These are phyloP conservation scores for Schizothorax lantsangensis DNA, from an alignment of 2,797 vertebrate species.

Conservation along the genomic window DNA sequence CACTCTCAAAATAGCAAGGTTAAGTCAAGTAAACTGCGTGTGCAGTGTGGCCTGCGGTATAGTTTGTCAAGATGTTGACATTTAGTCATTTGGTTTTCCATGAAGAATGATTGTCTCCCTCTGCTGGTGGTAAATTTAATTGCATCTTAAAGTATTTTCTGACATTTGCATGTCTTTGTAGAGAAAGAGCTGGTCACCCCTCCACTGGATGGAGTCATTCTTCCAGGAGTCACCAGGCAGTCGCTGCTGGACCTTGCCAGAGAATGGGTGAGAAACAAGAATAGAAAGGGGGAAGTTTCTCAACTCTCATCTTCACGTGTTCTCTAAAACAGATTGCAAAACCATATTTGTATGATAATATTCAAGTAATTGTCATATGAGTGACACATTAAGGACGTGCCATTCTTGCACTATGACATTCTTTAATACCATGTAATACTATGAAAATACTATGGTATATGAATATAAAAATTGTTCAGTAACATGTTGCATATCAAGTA, in stretches of 20 bases:
- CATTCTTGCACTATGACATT: not conserved
- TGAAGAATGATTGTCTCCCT: conserved; percentile 2
- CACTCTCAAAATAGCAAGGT: not conserved
- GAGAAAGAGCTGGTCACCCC: conserved; percentile 87
- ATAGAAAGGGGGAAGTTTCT: not conserved
- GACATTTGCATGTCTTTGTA: conserved; percentile 63
- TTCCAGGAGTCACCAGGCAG: conserved; percentile 88
- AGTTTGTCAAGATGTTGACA: not conserved
- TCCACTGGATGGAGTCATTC: conserved; percentile 87
- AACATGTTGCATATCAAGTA: not conserved
- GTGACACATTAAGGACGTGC: not conserved
- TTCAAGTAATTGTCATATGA: not conserved
- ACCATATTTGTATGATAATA: not conserved
- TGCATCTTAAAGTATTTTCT: not conserved
- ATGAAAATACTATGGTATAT: not conserved
- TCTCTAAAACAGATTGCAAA: not conserved
- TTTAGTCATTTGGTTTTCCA: not conserved
- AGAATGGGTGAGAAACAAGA: conserved; percentile 79
- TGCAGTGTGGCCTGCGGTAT: not conserved
- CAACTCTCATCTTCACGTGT: not conserved
- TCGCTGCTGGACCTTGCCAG: conserved; percentile 88
- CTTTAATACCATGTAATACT: not conserved
- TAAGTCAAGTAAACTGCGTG: not conserved
- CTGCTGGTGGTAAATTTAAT: not conserved
- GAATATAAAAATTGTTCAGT: not conserved